Evolutionary conservation across 2,113 vertebrate species (phyloP).

Genomic region (Dicerorhinus sumatrensis): DNA sequence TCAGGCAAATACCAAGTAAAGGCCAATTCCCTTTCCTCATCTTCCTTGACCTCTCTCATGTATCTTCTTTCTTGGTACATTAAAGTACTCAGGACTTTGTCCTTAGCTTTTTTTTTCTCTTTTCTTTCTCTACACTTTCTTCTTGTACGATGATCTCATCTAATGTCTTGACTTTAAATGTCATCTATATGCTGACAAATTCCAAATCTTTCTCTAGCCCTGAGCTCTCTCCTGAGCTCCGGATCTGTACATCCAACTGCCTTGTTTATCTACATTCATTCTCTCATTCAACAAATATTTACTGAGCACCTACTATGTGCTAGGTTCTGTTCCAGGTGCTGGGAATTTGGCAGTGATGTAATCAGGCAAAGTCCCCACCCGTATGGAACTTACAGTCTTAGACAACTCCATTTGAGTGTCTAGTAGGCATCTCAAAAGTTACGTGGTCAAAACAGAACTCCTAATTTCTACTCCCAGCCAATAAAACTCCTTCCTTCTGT

Average conservation of each 20-base stretch:
- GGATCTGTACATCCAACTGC: background rate
- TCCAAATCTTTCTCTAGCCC: background rate
- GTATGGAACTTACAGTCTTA: background rate
- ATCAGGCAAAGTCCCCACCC: background rate
- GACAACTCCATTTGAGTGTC: background rate
- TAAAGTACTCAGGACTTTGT: background rate
- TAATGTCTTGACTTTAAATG: background rate
- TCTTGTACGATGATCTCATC: background rate
- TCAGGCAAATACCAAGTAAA: background rate
- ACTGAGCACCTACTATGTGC: background rate
- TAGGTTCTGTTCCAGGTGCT: background rate
- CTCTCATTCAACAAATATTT: slow-evolving; percentile 18
- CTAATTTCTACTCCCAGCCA: background rate
- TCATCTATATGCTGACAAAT: background rate
- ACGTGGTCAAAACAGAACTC: background rate
- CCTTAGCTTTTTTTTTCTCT: background rate
- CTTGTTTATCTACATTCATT: background rate
- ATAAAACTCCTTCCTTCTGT: background rate
- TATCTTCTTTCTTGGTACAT: background rate
- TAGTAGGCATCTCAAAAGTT: background rate
- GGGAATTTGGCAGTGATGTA: background rate
- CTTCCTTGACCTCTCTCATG: background rate
- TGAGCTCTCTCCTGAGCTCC: background rate
- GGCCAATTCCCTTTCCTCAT: background rate
- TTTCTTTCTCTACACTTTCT: background rate